A percentile compares a stretch with the other conserved stretches of the same genome.
Evolutionary conservation across 2,888 invertebrate genomes (phyloP).

Genomic region (Schrankia costaestrigalis): DNA sequence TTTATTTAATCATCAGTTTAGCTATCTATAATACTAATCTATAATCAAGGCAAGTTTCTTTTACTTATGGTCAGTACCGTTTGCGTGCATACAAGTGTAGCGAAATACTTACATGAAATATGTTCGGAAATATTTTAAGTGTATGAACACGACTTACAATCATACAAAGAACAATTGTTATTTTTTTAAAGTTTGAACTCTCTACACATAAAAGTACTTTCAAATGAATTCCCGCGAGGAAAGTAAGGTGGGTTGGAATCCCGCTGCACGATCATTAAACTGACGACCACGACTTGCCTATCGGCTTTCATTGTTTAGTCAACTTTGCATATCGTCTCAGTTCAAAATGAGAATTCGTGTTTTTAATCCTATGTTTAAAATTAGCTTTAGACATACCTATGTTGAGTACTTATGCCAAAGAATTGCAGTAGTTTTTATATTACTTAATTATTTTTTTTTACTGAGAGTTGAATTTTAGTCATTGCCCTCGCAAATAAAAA

Average conservation of each 20-base stretch:
- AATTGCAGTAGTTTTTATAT: no score
- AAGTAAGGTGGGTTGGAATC: constrained; percentile 59
- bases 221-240: constrained; percentile 58
- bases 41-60: no score
- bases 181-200: constrained; percentile 26
- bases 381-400: no score
- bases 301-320: constrained; percentile 66
- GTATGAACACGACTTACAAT: constrained; percentile 12
- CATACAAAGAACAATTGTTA: constrained; percentile 22
- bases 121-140: constrained; percentile 20
- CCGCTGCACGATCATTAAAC: constrained; percentile 53
- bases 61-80: no score
- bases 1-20: no score
- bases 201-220: constrained; percentile 42
- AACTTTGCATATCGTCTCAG: constrained; percentile 55
- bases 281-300: constrained; percentile 56
- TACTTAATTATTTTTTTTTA: no score
- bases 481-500: constrained; percentile 18
- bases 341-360: no score
- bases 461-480: constrained; percentile 12
- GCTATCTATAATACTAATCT: no score
- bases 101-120: constrained; percentile 11
- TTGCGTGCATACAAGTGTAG: constrained; percentile 11
- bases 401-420: no score
- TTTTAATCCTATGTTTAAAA: no score